Conservation (phyloP, 2,797 vertebrate species). For the Leuciscus waleckii region DNA sequence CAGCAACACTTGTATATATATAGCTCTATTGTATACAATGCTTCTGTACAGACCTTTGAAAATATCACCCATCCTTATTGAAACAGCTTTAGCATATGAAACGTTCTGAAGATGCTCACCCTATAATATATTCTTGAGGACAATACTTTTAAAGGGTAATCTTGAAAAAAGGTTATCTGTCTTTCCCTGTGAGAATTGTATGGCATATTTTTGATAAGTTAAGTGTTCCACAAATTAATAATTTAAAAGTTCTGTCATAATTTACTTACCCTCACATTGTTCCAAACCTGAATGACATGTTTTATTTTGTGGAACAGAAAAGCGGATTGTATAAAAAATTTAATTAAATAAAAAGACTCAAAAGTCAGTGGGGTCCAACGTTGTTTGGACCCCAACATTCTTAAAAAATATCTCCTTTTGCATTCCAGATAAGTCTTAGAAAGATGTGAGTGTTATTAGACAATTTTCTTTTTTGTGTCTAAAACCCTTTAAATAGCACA, state of each 20-base stretch:
- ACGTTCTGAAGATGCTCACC: background rate
- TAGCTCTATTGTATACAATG: background rate
- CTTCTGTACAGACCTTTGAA: background rate
- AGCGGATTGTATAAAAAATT: background rate
- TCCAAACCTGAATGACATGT: background rate
- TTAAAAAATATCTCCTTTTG: no score
- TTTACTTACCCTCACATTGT: background rate
- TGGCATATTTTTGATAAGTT: background rate
- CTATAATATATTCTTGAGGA: background rate
- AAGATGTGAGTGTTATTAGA: background rate
- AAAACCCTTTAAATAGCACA: background rate
- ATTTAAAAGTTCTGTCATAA: background rate
- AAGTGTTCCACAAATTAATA: background rate
- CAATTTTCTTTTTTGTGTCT: background rate
- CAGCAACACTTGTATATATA: background rate
- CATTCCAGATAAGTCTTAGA: background rate
- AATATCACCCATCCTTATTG: background rate
- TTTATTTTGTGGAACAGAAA: background rate
- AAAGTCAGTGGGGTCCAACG: no score
- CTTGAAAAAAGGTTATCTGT: background rate
- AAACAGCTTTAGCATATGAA: constrained; percentile 16
- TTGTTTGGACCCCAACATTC: no score
- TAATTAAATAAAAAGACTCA: background rate
- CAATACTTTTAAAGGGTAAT: background rate
- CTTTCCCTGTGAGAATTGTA: background rate